A percentile compares a stretch with the other conserved stretches of the same genome.
Evolutionary conservation across 92 coral and sea anemone genomes (phyloP).

Genomic region (Porites rus): DNA sequence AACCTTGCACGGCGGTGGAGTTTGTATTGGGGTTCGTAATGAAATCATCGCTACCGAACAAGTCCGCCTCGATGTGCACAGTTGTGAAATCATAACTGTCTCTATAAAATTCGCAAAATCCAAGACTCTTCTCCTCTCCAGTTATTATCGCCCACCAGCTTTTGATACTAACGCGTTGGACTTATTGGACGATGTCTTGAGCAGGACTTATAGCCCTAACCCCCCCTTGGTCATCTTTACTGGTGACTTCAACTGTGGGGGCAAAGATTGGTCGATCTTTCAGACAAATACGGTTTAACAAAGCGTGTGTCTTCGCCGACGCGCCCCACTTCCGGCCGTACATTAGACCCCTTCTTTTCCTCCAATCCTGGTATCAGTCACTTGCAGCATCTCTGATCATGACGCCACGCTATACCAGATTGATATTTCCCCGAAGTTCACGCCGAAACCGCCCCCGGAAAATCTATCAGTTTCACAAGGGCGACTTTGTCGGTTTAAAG

Average conservation of each 20-base stretch:
- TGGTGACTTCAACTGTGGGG: neutral
- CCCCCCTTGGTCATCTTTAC: neutral
- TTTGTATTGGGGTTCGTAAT: slow-evolving; percentile 23
- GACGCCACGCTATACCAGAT: slow-evolving; percentile 51
- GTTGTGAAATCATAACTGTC: slow-evolving; percentile 39
- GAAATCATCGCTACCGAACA: slow-evolving; percentile 36
- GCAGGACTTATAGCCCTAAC: slow-evolving; percentile 11
- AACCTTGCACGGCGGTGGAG: neutral
- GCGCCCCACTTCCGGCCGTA: too few relatives aligned
- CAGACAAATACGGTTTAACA: neutral
- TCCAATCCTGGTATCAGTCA: too few relatives aligned
- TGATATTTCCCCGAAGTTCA: slow-evolving; percentile 39
- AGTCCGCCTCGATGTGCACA: slow-evolving; percentile 32
- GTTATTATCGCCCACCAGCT: slow-evolving; percentile 22
- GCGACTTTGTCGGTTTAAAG: slow-evolving; percentile 3
- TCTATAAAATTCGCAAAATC: slow-evolving; percentile 21
- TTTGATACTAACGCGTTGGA: slow-evolving; percentile 17
- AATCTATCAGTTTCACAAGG: neutral
- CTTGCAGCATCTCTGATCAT: slow-evolving; percentile 54
- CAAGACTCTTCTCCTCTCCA: slow-evolving; percentile 15
- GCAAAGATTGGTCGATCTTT: slow-evolving; percentile 27
- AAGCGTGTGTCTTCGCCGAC: too few relatives aligned
- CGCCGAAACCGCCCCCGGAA: slow-evolving; percentile 9
- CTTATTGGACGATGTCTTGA: slow-evolving; percentile 14
- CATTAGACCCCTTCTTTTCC: too few relatives aligned